Conservation (phyloP, 2,113 vertebrate species). For the Mesocricetus auratus region DNA sequence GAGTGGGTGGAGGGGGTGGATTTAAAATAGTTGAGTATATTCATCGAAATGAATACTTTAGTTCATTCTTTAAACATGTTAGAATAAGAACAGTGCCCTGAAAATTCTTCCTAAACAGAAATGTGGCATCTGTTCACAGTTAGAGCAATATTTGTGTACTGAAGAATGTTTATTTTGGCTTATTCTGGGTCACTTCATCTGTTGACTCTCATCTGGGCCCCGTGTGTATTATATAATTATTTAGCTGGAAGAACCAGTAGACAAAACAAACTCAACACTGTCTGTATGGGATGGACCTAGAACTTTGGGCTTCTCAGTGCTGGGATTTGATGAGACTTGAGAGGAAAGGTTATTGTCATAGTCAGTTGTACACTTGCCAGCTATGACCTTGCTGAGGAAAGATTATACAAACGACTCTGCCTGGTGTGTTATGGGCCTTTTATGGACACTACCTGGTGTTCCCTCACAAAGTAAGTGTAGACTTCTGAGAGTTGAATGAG, state of each 20-base stretch:
- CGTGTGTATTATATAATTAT: neutral
- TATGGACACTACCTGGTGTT: neutral
- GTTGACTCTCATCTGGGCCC: neutral
- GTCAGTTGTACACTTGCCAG: neutral
- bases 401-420: neutral
- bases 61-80: neutral
- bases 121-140: neutral
- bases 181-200: neutral
- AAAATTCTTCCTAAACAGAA: conserved; percentile 29
- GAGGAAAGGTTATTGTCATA: neutral
- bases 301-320: neutral
- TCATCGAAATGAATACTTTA: neutral
- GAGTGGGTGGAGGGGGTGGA: neutral
- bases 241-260: neutral
- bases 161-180: conserved; percentile 39
- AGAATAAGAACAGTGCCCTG: neutral
- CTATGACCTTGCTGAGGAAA: neutral
- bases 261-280: neutral
- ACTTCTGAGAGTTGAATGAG: neutral
- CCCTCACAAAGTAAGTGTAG: neutral
- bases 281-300: neutral
- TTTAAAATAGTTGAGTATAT: neutral
- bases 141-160: neutral
- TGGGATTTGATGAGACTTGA: neutral
- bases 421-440: neutral